phyloP scores from a whole-genome alignment of 2,113 vertebrate genomes.

The Passer montanus region DNA sequence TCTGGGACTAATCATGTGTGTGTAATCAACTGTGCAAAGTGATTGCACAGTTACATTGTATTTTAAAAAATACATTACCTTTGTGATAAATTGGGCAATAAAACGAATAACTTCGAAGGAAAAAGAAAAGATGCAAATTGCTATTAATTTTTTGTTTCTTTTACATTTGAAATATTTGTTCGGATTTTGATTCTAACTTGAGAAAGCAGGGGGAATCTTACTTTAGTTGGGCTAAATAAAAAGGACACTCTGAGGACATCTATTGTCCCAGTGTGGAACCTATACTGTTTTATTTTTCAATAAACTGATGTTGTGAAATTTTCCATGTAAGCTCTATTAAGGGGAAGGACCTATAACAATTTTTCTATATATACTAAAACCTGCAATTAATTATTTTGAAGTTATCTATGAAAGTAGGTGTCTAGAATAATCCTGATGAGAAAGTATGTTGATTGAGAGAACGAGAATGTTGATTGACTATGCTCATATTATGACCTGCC shows the following conservation, averaged over 20 bases:
- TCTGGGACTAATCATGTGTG: background rate
- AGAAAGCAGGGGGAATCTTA: accelerated
- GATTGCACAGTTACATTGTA: background rate
- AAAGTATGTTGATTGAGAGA: background rate
- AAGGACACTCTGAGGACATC: background rate
- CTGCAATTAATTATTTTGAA: background rate
- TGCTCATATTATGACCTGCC: background rate
- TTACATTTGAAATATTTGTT: background rate
- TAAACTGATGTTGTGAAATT: background rate
- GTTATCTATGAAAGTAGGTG: background rate
- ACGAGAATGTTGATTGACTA: background rate
- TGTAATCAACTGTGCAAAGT: background rate
- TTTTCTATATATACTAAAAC: background rate
- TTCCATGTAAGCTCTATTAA: background rate
- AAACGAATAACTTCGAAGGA: accelerated
- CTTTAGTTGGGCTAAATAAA: background rate
- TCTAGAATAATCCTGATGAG: background rate
- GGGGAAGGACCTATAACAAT: background rate
- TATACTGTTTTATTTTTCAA: background rate
- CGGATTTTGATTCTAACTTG: background rate
- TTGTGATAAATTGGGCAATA: background rate
- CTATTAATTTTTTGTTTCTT: background rate
- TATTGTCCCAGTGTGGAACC: background rate
- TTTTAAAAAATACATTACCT: background rate
- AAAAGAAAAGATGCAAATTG: background rate